These are phyloP conservation scores for Altica lythri DNA, from an alignment of 2,888 invertebrate species.

Conservation along the genomic window DNA sequence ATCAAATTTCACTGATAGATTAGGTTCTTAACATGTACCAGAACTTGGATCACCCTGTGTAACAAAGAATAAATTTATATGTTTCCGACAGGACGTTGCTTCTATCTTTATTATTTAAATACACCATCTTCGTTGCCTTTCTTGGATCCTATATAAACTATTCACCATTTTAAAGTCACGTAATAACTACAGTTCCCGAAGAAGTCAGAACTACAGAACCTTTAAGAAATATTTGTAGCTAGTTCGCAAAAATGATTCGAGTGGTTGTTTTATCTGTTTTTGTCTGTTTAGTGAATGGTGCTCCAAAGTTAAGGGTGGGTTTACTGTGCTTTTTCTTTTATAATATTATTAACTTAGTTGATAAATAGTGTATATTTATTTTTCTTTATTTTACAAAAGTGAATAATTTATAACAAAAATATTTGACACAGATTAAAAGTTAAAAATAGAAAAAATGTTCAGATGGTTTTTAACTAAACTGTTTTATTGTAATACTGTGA, in stretches of 20 bases:
- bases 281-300: slow-evolving; percentile 48
- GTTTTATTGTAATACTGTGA: too few relatives aligned
- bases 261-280: slow-evolving; percentile 45
- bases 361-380: too few relatives aligned
- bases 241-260: slow-evolving; percentile 43
- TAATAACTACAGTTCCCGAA: slow-evolving; percentile 34
- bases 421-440: too few relatives aligned
- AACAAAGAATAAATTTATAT: slow-evolving; percentile 20
- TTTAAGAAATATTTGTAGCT: background rate
- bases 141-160: slow-evolving; percentile 46
- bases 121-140: slow-evolving; percentile 31
- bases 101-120: slow-evolving; percentile 32
- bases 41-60: slow-evolving; percentile 18
- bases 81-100: slow-evolving; percentile 36
- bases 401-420: too few relatives aligned
- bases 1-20: too few relatives aligned
- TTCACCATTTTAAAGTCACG: slow-evolving; percentile 40
- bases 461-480: too few relatives aligned
- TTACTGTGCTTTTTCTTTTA: too few relatives aligned
- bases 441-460: too few relatives aligned
- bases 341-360: slow-evolving; percentile 11
- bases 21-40: too few relatives aligned
- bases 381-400: background rate
- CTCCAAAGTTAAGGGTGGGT: slow-evolving; percentile 53
- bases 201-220: slow-evolving; percentile 3